Evolutionary conservation across 35 echinoderm and acorn worm genomes (phyloP).

Genomic region (Chiridota heheva): DNA sequence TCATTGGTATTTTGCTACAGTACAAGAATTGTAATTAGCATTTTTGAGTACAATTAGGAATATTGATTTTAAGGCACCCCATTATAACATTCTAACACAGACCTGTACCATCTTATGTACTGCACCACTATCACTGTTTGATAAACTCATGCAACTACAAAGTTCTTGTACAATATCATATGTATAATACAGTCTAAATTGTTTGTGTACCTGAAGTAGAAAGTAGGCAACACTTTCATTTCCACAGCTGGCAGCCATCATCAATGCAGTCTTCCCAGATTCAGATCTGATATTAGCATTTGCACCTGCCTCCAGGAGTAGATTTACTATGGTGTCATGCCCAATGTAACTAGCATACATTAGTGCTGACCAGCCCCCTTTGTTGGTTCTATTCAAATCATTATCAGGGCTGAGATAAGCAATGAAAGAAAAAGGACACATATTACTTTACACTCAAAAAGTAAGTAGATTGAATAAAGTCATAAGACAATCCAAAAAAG

Average conservation of each 20-base stretch:
- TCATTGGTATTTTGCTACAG: too few relatives aligned
- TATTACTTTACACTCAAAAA: not conserved
- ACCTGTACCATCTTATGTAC: too few relatives aligned
- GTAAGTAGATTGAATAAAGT: not conserved
- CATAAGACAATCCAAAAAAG: not conserved
- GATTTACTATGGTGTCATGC: constrained; percentile 86
- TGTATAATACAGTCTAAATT: too few relatives aligned
- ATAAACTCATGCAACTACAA: too few relatives aligned
- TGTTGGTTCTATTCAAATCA: constrained; percentile 77
- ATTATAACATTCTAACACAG: too few relatives aligned
- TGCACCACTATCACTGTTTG: too few relatives aligned
- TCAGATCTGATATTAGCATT: constrained; percentile 53
- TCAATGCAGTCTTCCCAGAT: constrained; percentile 79
- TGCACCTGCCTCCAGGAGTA: constrained; percentile 74
- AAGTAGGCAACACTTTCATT: constrained; percentile 88
- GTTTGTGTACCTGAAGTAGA: constrained; percentile 76
- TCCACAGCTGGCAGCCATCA: constrained; percentile 91
- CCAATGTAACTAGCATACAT: constrained; percentile 99
- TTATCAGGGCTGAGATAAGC: constrained; percentile 54
- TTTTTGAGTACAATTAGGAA: too few relatives aligned
- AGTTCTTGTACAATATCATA: too few relatives aligned
- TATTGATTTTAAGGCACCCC: too few relatives aligned
- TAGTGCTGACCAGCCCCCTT: constrained; percentile 79
- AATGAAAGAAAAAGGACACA: not conserved
- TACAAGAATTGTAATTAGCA: too few relatives aligned